Evolutionary conservation across 1,140 invertebrate genomes (phyloP).

Genomic region (Eriosoma lanigerum): DNA sequence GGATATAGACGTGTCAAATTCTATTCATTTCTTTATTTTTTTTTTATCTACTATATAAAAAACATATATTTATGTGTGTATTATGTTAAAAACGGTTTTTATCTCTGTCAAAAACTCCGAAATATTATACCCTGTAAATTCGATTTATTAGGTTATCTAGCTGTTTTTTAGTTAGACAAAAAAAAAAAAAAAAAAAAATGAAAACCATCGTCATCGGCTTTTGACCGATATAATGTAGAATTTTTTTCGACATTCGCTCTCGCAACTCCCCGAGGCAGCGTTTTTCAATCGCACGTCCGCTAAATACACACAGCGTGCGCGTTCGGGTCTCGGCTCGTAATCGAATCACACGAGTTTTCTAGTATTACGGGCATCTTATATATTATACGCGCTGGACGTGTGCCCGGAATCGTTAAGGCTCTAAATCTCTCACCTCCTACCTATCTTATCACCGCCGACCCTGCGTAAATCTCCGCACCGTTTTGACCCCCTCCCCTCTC

Average conservation of each 20-base stretch:
- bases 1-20: too few relatives aligned
- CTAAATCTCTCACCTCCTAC: constrained; percentile 18
- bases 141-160: too few relatives aligned
- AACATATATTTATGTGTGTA: too few relatives aligned
- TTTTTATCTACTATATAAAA: too few relatives aligned
- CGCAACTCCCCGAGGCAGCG: not conserved
- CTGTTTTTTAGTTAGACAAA: not conserved
- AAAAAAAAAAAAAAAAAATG: not conserved
- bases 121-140: not conserved
- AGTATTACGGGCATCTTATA: not conserved
- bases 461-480: constrained; percentile 28
- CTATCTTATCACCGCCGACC: too few relatives aligned
- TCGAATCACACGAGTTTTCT: constrained; percentile 28
- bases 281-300: constrained; percentile 10
- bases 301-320: not conserved
- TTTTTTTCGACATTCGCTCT: constrained; percentile 14
- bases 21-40: too few relatives aligned
- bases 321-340: not conserved
- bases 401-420: constrained; percentile 44
- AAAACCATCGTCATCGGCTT: not conserved
- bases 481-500: not conserved
- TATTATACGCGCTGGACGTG: constrained; percentile 19
- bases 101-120: too few relatives aligned
- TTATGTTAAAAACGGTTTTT: too few relatives aligned
- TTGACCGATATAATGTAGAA: not conserved